Base-by-base conservation (phyloP, 2,113 vertebrate genomes). In the Pachyramphus minor region DNA sequence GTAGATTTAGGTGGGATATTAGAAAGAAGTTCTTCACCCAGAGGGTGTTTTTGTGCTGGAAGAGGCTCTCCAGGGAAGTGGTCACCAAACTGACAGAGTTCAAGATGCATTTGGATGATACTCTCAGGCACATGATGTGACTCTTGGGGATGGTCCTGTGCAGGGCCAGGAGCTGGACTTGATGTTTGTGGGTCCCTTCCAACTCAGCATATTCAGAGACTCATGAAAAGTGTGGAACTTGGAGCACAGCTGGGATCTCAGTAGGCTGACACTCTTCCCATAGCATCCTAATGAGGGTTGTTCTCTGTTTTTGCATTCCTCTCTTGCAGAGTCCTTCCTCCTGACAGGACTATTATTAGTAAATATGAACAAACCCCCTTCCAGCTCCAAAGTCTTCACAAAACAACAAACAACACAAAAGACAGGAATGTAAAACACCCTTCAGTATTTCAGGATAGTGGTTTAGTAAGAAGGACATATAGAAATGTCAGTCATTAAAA, bases 361-460 rank as follows among this genome's bases (percentile, higher is more conserved):
- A 95, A 95, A 87, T 33, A 89, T 35, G 80, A 94, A 80, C 64
- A 96, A 96, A 89, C 33, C 0, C 2, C 77, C 71, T 95, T 87
- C 73, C 53, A 85, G 75, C 27, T 72, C 80, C 78, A 24, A 80
- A 76, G 68, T 60, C 88, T 71, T 87, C 49, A 74, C 49, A 78
- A 80, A 89, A 78, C 55, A 85, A 47, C 21, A 17, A 96, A 91
- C 53, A 84, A 18, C 50, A 45, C 52, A 87, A 89, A 1, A 4
- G 56, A 71, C 3, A 2, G 67, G 47, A 80, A 69, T 60, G 28
- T 25, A 67, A 76, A 90, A 83, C 75, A 87, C 10, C 30, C 58
- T 82, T 75, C 50, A n/a, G 20, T 77, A 30, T 69, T 75, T 66
- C 67, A 80, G 44, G 14, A 14, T 24, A 75, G 12, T 20, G 24